Evolutionary conservation across 2,113 vertebrate species (phyloP).

Genomic region (Archocentrus centrarchus): DNA sequence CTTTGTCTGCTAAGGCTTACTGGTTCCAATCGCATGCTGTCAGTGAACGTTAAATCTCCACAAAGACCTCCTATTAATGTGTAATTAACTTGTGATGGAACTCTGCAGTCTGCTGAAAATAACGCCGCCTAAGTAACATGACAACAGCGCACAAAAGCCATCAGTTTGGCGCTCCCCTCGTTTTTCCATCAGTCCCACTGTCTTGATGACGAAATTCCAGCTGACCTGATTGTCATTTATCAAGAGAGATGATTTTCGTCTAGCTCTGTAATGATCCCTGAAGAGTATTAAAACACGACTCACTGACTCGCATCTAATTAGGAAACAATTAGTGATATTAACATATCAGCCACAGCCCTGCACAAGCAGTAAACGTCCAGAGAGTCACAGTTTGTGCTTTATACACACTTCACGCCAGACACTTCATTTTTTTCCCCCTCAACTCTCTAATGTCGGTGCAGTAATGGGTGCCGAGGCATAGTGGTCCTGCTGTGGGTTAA

Average conservation of each 20-base stretch:
- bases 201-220: constrained; percentile 60
- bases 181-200: constrained; percentile 36
- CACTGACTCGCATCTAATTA: constrained; percentile 77
- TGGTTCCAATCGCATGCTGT: constrained; percentile 61
- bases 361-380: constrained; percentile 52
- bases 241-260: constrained; percentile 62
- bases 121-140: constrained; percentile 41
- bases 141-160: constrained; percentile 55
- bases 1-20: constrained; percentile 56
- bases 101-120: constrained; percentile 56
- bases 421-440: constrained; percentile 63
- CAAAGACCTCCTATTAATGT: constrained; percentile 71
- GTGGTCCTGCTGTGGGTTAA: constrained; percentile 63
- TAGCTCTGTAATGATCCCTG: constrained; percentile 70
- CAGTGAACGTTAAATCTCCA: constrained; percentile 65
- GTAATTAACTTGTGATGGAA: constrained; percentile 72
- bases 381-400: constrained; percentile 62
- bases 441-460: constrained; percentile 35
- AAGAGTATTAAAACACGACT: constrained; percentile 74
- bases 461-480: constrained; percentile 55
- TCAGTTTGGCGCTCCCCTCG: constrained; percentile 39
- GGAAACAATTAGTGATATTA: constrained; percentile 80
- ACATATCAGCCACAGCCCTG: constrained; percentile 63
- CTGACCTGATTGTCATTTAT: constrained; percentile 67
- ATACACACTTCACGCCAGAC: constrained; percentile 50